Conservation (phyloP, 92 coral and sea anemone genomes). For the Phenganax stokvisi region DNA sequence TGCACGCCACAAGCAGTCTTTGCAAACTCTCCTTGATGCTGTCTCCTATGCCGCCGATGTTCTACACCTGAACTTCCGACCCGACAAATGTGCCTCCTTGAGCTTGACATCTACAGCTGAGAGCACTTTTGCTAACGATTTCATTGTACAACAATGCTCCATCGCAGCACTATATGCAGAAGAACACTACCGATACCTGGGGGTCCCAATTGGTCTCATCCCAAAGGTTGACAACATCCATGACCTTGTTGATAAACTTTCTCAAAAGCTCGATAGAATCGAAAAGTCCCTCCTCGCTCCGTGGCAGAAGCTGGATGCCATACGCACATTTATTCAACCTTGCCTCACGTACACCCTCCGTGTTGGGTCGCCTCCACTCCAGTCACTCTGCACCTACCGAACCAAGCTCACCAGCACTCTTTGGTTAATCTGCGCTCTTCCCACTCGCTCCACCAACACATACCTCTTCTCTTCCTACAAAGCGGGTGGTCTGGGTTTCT, state of each 20-base stretch:
- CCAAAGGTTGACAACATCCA: not conserved
- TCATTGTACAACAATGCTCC: not conserved
- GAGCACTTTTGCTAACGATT: not conserved
- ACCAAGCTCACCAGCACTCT: not conserved
- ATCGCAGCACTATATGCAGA: not conserved
- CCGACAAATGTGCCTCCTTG: not conserved
- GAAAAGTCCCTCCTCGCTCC: slow-evolving; percentile 32
- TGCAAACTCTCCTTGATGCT: no score
- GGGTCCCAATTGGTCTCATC: slow-evolving; percentile 37
- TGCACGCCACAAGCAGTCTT: no score
- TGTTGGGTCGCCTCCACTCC: not conserved
- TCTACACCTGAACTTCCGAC: no score
- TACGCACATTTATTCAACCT: slow-evolving; percentile 38
- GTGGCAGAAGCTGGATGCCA: slow-evolving; percentile 44
- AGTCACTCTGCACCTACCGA: not conserved
- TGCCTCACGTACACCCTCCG: slow-evolving; percentile 37
- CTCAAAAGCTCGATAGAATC: slow-evolving; percentile 11
- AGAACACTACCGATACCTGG: slow-evolving; percentile 40
- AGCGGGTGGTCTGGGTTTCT: not conserved
- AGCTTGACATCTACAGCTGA: not conserved
- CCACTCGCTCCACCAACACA: not conserved
- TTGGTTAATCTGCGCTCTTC: not conserved
- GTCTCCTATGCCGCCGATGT: no score
- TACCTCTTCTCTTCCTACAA: not conserved
- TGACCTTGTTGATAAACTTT: not conserved